Percentiles rank a stretch among this genome's conserved stretches.
Conservation (phyloP, 2,888 invertebrate species). For the Phymatocera aterrima region DNA sequence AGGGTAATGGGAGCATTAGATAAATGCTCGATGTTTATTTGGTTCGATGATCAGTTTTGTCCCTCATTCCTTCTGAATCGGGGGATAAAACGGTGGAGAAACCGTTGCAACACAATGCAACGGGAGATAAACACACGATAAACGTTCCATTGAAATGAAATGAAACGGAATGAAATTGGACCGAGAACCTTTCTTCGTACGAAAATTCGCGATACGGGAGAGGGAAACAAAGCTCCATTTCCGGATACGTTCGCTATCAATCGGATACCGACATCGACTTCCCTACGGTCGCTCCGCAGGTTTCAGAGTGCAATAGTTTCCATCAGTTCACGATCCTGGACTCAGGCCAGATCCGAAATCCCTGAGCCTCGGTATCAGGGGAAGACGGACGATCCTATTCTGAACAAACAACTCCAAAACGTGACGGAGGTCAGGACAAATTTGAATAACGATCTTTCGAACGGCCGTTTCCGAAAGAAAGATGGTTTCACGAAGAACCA, state of each 20-base stretch:
- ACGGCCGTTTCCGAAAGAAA: not conserved
- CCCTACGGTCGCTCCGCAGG: not conserved
- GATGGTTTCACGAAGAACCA: not conserved
- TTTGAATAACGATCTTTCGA: slow-evolving; percentile 17
- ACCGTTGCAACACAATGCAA: not conserved
- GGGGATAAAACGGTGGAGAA: no score
- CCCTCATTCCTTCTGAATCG: not conserved
- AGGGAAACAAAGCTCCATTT: slow-evolving; percentile 39
- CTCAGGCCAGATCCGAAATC: slow-evolving; percentile 52
- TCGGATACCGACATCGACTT: slow-evolving; percentile 8
- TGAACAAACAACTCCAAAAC: not conserved
- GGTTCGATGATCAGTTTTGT: slow-evolving; percentile 2
- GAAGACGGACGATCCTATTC: slow-evolving; percentile 32
- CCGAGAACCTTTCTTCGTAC: not conserved
- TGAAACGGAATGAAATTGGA: slow-evolving; percentile 8
- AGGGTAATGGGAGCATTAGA: not conserved
- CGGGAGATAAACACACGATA: slow-evolving; percentile 36
- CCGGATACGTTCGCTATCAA: slow-evolving; percentile 37
- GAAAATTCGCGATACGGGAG: slow-evolving; percentile 6
- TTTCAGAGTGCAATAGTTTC: slow-evolving; percentile 53
- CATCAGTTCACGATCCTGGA: slow-evolving; percentile 56
- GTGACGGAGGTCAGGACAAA: slow-evolving; percentile 1
- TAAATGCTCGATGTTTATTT: not conserved
- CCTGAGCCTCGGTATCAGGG: slow-evolving; percentile 18
- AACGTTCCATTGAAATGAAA: slow-evolving; percentile 40